Evolutionary conservation across 2,888 invertebrate species (phyloP), one percentile per base, ranked within the genome.

Genomic region (Danaus chrysippus): DNA sequence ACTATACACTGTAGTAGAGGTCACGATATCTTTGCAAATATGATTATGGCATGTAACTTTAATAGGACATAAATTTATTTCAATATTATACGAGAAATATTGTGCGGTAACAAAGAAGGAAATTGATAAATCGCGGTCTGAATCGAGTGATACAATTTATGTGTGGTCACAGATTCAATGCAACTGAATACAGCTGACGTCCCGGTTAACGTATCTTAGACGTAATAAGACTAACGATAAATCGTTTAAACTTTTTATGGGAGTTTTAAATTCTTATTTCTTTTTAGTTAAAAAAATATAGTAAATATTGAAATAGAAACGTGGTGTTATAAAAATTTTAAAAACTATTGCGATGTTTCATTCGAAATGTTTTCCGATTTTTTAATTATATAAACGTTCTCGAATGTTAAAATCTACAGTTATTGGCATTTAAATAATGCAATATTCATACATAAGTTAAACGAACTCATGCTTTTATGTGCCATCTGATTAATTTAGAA

Each of bases 101-200:
- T 53, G 58, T 61, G 62, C 63, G 58, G 63, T 49, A 46, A 54
- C 56, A 62, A 19, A 66, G 66, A 68, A 63, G 56, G 62, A 43
- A 54, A 49, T 56, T 60, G 65, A 69, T 69, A 67, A 68, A 67
- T 64, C 64, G 62, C 59, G 68, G 69, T 70, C 69, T 68, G 53
- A 69, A 72, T 75, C 72, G 73, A 73, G 69, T 67, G 75, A 73
- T 74, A 75, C 77, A 78, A 79, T 81, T 81, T 81, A 81, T 80
- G 74, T 76, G 68, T 67, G 73, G 68, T 67, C 68, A 69, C 73
- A 65, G 67, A 60, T 68, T 68, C 77, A 80, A 81, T 81, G 76
- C 79, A 76, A 81, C 79, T 80, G 77, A 71, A 77, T 67, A 72
- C 44, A 53, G 49, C 17, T 49, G 17, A 17, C 17, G 49, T 17